Percentiles rank a stretch among this genome's conserved stretches.
These are phyloP conservation scores for Archips xylosteana DNA, from an alignment of 2,888 invertebrate genomes.

Conservation along the genomic window DNA sequence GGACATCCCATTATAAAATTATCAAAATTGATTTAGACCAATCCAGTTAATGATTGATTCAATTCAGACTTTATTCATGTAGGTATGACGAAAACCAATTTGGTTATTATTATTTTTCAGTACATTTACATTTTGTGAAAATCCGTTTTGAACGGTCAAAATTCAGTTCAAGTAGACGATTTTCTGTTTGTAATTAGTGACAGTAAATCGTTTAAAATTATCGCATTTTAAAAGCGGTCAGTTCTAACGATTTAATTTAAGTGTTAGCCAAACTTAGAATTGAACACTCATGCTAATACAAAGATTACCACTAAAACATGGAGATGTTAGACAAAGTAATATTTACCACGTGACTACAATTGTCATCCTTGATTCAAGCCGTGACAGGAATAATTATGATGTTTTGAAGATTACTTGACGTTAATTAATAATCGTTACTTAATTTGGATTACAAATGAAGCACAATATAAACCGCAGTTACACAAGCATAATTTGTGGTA, in stretches of 20 bases:
- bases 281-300: background rate
- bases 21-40: too few species aligned
- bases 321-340: slow-evolving; percentile 25
- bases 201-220: too few species aligned
- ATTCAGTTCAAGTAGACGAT: too few species aligned
- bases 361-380: slow-evolving; percentile 10
- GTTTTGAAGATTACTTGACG: slow-evolving; percentile 16
- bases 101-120: too few species aligned
- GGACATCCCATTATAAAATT: too few species aligned
- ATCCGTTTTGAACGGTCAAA: too few species aligned
- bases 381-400: slow-evolving; percentile 31
- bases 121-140: too few species aligned
- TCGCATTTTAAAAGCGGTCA: too few species aligned
- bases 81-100: too few species aligned
- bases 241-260: background rate
- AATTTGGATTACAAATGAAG: slow-evolving; percentile 9
- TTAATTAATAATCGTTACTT: slow-evolving; percentile 28
- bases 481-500: background rate
- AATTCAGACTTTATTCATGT: too few species aligned
- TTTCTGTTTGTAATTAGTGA: too few species aligned
- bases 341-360: slow-evolving; percentile 12
- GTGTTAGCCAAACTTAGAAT: background rate
- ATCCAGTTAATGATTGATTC: too few species aligned
- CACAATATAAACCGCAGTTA: background rate
- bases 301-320: slow-evolving; percentile 12